phyloP scores from a whole-genome alignment of 53 echinoderm and acorn worm genomes.

The Luidia sarsii region DNA sequence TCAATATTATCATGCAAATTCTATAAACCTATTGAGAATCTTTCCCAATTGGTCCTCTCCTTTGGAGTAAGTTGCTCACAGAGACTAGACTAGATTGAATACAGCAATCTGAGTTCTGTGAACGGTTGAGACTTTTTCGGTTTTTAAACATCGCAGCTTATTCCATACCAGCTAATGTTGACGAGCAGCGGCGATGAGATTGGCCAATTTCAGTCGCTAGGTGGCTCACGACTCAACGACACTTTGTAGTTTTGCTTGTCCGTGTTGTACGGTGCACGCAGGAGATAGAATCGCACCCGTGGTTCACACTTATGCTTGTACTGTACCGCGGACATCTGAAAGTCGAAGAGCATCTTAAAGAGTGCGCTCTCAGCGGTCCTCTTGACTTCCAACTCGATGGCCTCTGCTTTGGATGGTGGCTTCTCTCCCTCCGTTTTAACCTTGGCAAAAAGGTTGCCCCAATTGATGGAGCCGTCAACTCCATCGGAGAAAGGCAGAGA shows the following conservation, averaged over 20 bases:
- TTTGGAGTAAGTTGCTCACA: too few relatives aligned
- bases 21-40: too few relatives aligned
- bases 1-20: too few relatives aligned
- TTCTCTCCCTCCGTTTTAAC: background rate
- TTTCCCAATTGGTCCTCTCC: too few relatives aligned
- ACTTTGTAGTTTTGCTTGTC: slow-evolving; percentile 61
- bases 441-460: slow-evolving; percentile 15
- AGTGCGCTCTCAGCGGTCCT: slow-evolving; percentile 60
- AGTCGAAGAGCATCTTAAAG: slow-evolving; percentile 63
- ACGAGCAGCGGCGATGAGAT: too few relatives aligned
- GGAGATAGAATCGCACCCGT: slow-evolving; percentile 52
- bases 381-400: background rate
- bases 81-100: too few relatives aligned
- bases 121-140: too few relatives aligned
- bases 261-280: slow-evolving; percentile 58
- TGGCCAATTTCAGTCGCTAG: slow-evolving; percentile 38
- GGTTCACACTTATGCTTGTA: slow-evolving; percentile 49
- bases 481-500: background rate
- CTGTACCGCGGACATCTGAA: slow-evolving; percentile 75
- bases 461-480: slow-evolving; percentile 2
- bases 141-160: too few relatives aligned
- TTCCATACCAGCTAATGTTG: too few relatives aligned
- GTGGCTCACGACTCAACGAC: slow-evolving; percentile 67
- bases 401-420: background rate
- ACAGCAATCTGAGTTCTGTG: too few relatives aligned